Base-by-base conservation (phyloP, 1,140 invertebrate species). In the Leptinotarsa lineolata region DNA sequence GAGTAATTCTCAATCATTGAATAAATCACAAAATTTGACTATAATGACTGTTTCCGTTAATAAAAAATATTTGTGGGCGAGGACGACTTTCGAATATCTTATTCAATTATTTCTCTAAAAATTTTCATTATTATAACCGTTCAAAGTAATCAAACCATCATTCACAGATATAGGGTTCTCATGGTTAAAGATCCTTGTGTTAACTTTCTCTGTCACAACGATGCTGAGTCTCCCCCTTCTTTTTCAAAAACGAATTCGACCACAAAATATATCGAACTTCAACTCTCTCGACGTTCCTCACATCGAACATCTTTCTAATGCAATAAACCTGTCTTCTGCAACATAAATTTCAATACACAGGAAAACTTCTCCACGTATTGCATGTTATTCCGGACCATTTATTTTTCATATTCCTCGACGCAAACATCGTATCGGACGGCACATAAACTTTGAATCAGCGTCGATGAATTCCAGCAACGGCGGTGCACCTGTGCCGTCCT, bases 401-500 rank as follows among this genome's bases (percentile, higher is more conserved):
- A 54, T 54, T 54, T 54, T 54, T 54, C 48, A 54, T 54, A 54
- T 54, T 54, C 48, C 48, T 54, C 48, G 48, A 54, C 48, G 48
- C 48, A 54, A 54, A 54, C 48, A 54, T 54, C 48, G 48, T 54
- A 54, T 54, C 48, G 48, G 48, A 54, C 48, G 48, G 15, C 48
- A 54, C 48, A 54, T 54, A 54, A 54, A 54, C 48, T 54, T 54
- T 54, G 48, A 54, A 54, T 54, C 48, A 54, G 48, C 48, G 48
- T 54, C 48, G 48, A 54, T 54, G 48, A 54, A 54, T 54, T 54
- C 48, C 48, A 18, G 48, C 48, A n/a, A 54, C n/a, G 16, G 48
- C 48, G 48, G 48, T 54, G 4, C 48, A 54, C 48, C 48, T 54
- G 48, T 54, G 48, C 48, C 48, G 48, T 54, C 48, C 15, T 54